Percentiles rank a stretch among this genome's conserved stretches.
Evolutionary conservation across 2,888 invertebrate genomes (phyloP).

Genomic region (Alloscopus bannaensis): DNA sequence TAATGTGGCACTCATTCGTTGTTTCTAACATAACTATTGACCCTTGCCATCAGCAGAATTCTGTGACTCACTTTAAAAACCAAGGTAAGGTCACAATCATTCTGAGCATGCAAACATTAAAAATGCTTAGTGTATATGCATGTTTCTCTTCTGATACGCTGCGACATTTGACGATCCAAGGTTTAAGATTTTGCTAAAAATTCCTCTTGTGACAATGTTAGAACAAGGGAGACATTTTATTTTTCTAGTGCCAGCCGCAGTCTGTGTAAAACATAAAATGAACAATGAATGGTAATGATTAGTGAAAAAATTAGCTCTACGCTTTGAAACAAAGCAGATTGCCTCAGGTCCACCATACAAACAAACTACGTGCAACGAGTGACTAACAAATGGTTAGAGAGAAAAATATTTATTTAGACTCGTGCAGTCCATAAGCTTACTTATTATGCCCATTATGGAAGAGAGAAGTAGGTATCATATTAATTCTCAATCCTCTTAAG

Average conservation of each 20-base stretch:
- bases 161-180: too few species aligned
- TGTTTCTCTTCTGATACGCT: background rate
- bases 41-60: constrained; percentile 34
- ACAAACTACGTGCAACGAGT: constrained; percentile 11
- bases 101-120: constrained; percentile 17
- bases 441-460: too few species aligned
- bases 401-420: background rate
- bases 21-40: constrained; percentile 29
- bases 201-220: too few species aligned
- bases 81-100: constrained; percentile 40
- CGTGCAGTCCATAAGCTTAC: too few species aligned
- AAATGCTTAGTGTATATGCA: too few species aligned
- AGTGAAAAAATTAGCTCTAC: constrained; percentile 7
- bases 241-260: too few species aligned
- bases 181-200: too few species aligned
- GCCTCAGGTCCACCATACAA: constrained; percentile 27
- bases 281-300: background rate
- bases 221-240: too few species aligned
- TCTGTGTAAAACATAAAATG: constrained; percentile 14
- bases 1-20: constrained; percentile 8
- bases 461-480: constrained; percentile 24
- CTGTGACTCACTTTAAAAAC: constrained; percentile 45
- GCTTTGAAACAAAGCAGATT: constrained; percentile 36
- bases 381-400: constrained; percentile 31
- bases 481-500: background rate